phyloP scores from a whole-genome alignment of 2,113 vertebrate species.

The Eclectus roratus region DNA sequence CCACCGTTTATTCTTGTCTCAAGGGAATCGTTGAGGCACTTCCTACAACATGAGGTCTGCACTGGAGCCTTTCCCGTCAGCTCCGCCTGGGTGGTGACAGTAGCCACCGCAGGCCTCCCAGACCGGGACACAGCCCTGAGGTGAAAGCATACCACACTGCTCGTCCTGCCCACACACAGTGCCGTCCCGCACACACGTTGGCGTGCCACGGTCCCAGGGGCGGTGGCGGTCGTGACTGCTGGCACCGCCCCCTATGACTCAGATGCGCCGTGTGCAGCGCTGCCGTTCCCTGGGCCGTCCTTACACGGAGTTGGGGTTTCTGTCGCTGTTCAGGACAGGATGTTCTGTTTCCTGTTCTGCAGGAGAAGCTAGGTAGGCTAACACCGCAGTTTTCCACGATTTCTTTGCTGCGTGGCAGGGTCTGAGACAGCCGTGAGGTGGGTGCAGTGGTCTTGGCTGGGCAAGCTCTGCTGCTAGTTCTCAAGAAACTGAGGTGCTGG shows the following conservation, averaged over 20 bases:
- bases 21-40: background rate
- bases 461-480: no score
- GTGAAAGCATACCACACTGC: no score
- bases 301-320: background rate
- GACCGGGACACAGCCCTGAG: background rate
- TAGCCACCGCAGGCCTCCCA: background rate
- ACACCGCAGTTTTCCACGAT: rapidly evolving
- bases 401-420: rapidly evolving
- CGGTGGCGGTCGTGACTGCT: background rate
- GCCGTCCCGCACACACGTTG: background rate
- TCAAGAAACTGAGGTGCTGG: background rate
- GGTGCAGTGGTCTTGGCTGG: background rate
- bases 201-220: background rate
- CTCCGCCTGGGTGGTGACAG: background rate
- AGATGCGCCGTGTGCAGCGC: background rate
- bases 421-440: rapidly evolving
- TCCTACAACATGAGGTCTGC: background rate
- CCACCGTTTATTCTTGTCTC: background rate
- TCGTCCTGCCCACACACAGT: background rate
- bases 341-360: no score
- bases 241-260: background rate
- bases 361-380: rapidly evolving
- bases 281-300: background rate
- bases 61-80: background rate
- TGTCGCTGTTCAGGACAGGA: background rate